phyloP scores from a whole-genome alignment of 2,797 vertebrate species.

The Enteromius thamalakanensis region DNA sequence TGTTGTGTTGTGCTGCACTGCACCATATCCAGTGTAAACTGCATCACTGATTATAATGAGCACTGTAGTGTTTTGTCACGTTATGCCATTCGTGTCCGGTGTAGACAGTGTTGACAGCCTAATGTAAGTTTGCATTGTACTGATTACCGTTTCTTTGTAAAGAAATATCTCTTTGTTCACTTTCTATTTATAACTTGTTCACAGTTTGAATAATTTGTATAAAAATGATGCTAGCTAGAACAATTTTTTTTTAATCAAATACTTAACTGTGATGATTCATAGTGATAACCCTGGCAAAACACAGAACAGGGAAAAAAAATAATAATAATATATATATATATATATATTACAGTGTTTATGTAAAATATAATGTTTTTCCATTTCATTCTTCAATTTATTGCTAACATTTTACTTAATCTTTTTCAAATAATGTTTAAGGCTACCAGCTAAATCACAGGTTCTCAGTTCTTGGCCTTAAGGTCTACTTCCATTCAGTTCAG shows the following conservation, averaged over 20 bases:
- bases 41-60: too few species aligned
- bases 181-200: neutral
- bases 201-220: neutral
- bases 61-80: too few species aligned
- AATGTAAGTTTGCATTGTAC: neutral
- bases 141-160: neutral
- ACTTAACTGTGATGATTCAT: neutral
- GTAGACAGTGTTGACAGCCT: neutral
- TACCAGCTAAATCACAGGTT: too few species aligned
- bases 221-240: neutral
- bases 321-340: too few species aligned
- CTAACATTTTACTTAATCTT: neutral
- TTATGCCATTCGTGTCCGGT: too few species aligned
- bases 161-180: neutral
- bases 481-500: too few species aligned
- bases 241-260: neutral
- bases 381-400: neutral
- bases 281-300: neutral
- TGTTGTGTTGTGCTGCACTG: too few species aligned
- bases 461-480: too few species aligned
- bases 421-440: neutral
- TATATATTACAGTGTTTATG: neutral
- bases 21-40: too few species aligned
- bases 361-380: neutral
- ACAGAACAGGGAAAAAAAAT: neutral